Conservation (phyloP, 1,140 invertebrate species). For the Philopotamus ludificatus region DNA sequence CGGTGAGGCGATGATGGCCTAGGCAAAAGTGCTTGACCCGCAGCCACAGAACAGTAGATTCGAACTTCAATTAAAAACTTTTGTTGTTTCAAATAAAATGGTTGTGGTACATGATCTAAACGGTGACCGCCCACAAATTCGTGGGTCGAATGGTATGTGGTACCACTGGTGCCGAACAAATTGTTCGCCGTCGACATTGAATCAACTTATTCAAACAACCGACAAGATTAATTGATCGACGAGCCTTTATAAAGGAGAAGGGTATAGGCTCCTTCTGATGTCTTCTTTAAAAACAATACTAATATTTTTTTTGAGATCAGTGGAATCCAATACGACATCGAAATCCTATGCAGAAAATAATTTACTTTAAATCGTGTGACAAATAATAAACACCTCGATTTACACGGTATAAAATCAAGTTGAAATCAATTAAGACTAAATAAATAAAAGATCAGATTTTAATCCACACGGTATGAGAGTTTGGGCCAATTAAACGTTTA, state of each 20-base stretch:
- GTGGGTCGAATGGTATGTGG: background rate
- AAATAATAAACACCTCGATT: background rate
- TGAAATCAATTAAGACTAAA: background rate
- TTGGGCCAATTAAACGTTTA: too few relatives aligned
- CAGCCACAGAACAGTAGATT: too few relatives aligned
- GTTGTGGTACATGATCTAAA: too few relatives aligned
- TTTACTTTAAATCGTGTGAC: background rate
- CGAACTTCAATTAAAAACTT: background rate
- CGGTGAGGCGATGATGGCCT: too few relatives aligned
- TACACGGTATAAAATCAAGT: background rate
- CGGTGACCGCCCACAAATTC: conserved; percentile 15
- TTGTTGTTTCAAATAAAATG: background rate
- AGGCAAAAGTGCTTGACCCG: too few relatives aligned
- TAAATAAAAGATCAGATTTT: background rate
- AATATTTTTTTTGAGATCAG: conserved; percentile 2
- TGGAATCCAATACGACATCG: background rate
- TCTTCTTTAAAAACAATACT: conserved; percentile 14
- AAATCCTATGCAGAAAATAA: background rate
- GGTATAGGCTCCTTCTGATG: conserved; percentile 4
- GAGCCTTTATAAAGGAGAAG: conserved; percentile 6
- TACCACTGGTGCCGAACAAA: conserved; percentile 9
- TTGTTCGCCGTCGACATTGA: conserved; percentile 22
- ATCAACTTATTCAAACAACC: conserved; percentile 28
- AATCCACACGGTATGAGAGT: background rate
- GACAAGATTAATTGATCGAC: conserved; percentile 25